Percentiles rank a stretch among this genome's conserved stretches.
Conservation (phyloP, 1,140 invertebrate species). For the Apis florea region DNA sequence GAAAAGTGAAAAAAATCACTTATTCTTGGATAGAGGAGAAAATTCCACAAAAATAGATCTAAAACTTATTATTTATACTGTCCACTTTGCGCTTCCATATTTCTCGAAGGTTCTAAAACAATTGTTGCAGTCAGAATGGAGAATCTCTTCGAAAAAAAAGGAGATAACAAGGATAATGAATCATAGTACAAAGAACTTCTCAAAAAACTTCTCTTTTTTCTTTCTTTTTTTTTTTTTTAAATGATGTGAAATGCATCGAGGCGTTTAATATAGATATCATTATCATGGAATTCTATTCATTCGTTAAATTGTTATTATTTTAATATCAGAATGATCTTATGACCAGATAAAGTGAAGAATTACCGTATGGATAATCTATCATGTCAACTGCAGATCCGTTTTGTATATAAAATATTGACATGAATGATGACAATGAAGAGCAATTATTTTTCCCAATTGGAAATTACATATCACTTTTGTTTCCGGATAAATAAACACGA, state of each 20-base stretch:
- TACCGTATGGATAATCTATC: background rate
- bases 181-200: background rate
- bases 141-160: too few species aligned
- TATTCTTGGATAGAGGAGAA: background rate
- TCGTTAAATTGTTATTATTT: too few species aligned
- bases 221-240: background rate
- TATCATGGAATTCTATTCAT: too few species aligned
- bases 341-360: background rate
- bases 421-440: background rate
- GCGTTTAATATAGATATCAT: too few species aligned
- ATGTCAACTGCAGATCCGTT: background rate
- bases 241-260: background rate
- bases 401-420: constrained; percentile 3
- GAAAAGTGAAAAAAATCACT: constrained; percentile 14
- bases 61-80: background rate
- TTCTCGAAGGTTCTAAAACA: background rate
- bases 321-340: background rate
- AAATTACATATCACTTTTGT: background rate
- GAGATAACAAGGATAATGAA: background rate
- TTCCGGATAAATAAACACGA: background rate
- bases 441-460: background rate
- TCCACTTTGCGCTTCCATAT: too few species aligned
- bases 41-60: background rate
- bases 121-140: background rate
- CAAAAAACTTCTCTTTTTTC: too few species aligned